Conservation (phyloP, 2,797 vertebrate species). For the Tapirus indicus region DNA sequence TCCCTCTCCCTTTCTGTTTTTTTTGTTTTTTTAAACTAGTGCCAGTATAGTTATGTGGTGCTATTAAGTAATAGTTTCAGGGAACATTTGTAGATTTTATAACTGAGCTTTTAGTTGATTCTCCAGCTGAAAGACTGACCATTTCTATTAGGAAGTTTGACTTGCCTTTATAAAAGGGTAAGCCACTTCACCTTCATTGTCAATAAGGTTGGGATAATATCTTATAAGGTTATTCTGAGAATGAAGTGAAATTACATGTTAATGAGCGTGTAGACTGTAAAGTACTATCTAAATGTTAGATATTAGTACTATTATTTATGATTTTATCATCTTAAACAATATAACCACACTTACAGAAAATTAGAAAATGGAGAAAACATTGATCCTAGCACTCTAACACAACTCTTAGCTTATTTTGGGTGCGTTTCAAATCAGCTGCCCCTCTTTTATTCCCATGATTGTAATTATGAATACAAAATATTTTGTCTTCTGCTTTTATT, state of each 20-base stretch:
- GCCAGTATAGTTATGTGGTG: neutral
- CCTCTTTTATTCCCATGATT: neutral
- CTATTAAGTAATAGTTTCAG: neutral
- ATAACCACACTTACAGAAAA: neutral
- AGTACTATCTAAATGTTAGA: neutral
- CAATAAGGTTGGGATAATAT: neutral
- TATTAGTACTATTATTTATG: neutral
- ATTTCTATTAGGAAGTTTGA: neutral
- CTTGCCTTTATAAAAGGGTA: constrained; percentile 42
- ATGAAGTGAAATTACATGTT: neutral
- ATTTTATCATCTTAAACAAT: neutral
- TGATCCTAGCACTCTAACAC: neutral
- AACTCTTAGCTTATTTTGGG: neutral
- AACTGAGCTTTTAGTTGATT: constrained; percentile 14
- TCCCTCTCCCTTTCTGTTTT: neutral
- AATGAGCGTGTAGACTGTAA: neutral
- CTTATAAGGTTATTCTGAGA: neutral
- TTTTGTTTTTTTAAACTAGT: neutral
- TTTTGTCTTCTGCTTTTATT: neutral
- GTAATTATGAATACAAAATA: neutral
- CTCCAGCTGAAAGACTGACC: neutral
- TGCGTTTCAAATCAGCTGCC: neutral
- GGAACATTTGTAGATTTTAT: constrained; percentile 10
- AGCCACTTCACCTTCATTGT: neutral
- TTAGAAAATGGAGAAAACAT: neutral